Percentiles rank a stretch among this genome's conserved stretches.
These are phyloP conservation scores for Hormaphis cornu DNA, from an alignment of 1,140 invertebrate genomes.

Conservation along the genomic window DNA sequence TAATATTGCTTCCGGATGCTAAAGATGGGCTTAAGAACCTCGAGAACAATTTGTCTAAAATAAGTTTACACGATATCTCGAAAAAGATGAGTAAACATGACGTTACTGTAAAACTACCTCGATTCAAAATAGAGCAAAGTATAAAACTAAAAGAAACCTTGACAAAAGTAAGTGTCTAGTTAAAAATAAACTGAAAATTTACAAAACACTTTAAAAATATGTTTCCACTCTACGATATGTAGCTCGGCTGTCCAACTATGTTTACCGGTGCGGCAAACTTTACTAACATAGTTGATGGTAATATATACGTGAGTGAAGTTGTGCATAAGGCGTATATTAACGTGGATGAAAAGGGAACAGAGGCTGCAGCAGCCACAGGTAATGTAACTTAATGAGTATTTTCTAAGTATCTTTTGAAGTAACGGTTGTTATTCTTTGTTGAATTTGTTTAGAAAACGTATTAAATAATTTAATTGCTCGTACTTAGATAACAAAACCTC, in stretches of 20 bases:
- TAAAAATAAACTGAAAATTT: neutral
- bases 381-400: no score
- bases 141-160: neutral
- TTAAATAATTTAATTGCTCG: no score
- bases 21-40: neutral
- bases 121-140: conserved; percentile 7
- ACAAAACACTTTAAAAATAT: neutral
- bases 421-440: no score
- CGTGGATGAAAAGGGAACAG: conserved; percentile 57
- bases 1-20: conserved; percentile 3
- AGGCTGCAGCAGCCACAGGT: conserved; percentile 56
- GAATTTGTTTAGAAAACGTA: no score
- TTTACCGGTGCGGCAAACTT: neutral
- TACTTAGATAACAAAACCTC: no score
- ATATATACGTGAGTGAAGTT: conserved; percentile 46
- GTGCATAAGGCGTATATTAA: conserved; percentile 57
- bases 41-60: conserved; percentile 20
- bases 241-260: conserved; percentile 21
- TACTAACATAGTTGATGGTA: neutral
- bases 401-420: neutral
- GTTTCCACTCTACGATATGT: neutral
- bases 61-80: neutral
- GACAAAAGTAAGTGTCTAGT: neutral
- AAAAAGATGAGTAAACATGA: neutral
- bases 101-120: conserved; percentile 1